These are phyloP conservation scores for Microchirus variegatus DNA, from an alignment of 2,797 vertebrate species.

Conservation along the genomic window DNA sequence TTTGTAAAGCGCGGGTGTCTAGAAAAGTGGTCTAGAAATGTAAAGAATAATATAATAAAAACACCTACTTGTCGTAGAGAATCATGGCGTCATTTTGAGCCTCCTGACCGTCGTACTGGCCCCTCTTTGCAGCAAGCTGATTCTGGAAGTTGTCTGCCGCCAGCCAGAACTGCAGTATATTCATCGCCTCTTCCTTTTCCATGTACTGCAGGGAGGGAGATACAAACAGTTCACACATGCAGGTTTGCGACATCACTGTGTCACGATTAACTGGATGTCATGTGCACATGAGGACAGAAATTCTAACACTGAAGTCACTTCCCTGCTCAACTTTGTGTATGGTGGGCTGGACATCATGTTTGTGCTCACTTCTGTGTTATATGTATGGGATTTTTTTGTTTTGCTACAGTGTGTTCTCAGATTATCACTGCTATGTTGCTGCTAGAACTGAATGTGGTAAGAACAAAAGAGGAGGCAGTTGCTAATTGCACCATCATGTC, in stretches of 20 bases:
- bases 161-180: conserved; percentile 97
- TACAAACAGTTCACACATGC: not conserved
- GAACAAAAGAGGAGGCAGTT: too few species aligned
- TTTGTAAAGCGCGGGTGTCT: too few species aligned
- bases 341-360: not conserved
- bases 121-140: conserved; percentile 95
- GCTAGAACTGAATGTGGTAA: too few species aligned
- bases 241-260: not conserved
- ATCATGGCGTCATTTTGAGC: conserved; percentile 99
- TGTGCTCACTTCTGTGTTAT: not conserved
- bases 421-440: too few species aligned
- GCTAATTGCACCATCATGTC: too few species aligned
- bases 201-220: conserved; percentile 85
- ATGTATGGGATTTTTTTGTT: too few species aligned
- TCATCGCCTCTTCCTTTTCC: conserved; percentile 99
- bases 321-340: not conserved
- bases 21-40: too few species aligned
- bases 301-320: not conserved
- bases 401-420: too few species aligned
- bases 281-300: not conserved
- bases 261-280: not conserved
- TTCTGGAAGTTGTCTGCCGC: conserved; percentile 99
- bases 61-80: conserved; percentile 95
- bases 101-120: conserved; percentile 98
- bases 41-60: too few species aligned